A percentile compares a stretch with the other conserved stretches of the same genome.
Evolutionary conservation across 2,113 vertebrate genomes (phyloP).

Genomic region (Lophius piscatorius): DNA sequence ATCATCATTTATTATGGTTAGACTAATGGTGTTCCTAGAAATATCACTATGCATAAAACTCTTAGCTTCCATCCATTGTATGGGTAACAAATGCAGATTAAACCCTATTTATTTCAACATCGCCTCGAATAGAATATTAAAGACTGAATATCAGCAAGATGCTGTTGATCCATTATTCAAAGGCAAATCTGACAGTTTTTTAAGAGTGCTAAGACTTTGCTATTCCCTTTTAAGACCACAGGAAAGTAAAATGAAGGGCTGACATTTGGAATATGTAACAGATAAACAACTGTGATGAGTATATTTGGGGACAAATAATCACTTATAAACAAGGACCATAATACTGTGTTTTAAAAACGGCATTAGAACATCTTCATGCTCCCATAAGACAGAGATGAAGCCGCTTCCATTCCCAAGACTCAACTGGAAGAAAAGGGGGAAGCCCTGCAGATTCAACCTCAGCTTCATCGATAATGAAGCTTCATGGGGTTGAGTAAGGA

Average conservation of each 20-base stretch:
- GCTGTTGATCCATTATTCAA: slow-evolving; percentile 52
- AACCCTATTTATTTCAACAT: slow-evolving; percentile 1
- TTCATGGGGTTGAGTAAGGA: slow-evolving; percentile 16
- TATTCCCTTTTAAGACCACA: slow-evolving; percentile 15
- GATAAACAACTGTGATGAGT: neutral
- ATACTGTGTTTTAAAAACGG: neutral
- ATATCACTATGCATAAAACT: too few relatives aligned
- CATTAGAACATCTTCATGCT: slow-evolving; percentile 1
- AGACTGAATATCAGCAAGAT: neutral
- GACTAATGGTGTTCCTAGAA: too few relatives aligned
- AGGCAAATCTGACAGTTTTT: slow-evolving; percentile 28
- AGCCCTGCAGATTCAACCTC: slow-evolving; percentile 33
- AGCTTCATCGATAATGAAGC: slow-evolving; percentile 59
- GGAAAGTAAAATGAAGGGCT: slow-evolving; percentile 5
- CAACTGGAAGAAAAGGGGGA: slow-evolving; percentile 13
- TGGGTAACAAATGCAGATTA: neutral
- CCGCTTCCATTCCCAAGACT: neutral
- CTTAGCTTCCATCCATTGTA: neutral
- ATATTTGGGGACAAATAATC: neutral
- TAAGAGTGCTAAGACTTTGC: slow-evolving; percentile 15
- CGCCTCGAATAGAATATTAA: slow-evolving; percentile 19
- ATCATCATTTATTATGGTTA: too few relatives aligned
- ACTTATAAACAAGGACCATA: neutral
- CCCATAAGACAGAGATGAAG: slow-evolving; percentile 1
- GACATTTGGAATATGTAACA: neutral